Evolutionary conservation across 2,113 vertebrate genomes (phyloP).

Genomic region (Lates calcarifer): DNA sequence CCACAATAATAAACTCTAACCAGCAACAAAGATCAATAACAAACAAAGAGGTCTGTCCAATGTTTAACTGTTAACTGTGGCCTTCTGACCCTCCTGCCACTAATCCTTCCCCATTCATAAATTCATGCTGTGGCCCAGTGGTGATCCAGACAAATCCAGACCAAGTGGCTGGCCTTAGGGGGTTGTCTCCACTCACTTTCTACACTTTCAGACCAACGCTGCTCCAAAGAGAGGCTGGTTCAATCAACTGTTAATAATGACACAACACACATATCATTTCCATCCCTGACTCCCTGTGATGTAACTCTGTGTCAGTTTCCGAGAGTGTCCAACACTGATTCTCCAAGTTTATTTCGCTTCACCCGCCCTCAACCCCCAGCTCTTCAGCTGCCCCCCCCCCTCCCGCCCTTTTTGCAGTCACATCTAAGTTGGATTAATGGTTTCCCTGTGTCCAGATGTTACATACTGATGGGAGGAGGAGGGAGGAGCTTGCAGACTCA

Average conservation of each 20-base stretch:
- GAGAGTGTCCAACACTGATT: constrained; percentile 7
- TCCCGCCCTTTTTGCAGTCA: constrained; percentile 52
- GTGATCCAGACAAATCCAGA: constrained; percentile 50
- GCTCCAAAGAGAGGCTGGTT: background rate
- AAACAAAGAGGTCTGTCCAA: constrained; percentile 31
- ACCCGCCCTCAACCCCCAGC: constrained; percentile 38
- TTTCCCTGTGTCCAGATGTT: constrained; percentile 84
- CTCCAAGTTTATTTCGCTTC: constrained; percentile 58
- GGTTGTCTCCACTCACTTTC: constrained; percentile 2
- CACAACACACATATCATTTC: constrained; percentile 27
- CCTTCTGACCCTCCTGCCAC: constrained; percentile 34
- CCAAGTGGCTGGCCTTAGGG: constrained; percentile 11
- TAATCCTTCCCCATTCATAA: constrained; percentile 40
- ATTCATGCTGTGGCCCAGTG: constrained; percentile 29
- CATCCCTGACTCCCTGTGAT: constrained; percentile 44
- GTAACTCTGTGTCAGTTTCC: constrained; percentile 44
- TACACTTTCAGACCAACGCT: background rate
- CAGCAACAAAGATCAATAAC: constrained; percentile 11
- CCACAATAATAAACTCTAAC: background rate
- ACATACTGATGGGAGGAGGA: constrained; percentile 71
- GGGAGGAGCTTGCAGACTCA: constrained; percentile 64
- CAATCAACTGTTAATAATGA: constrained; percentile 46
- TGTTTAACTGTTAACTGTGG: constrained; percentile 21
- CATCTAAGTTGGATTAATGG: constrained; percentile 79
- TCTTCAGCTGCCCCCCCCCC: constrained; percentile 45